A percentile compares a stretch with the other conserved stretches of the same genome.
Conservation (phyloP, 2,113 vertebrate species). For the Choloepus hoffmanni region DNA sequence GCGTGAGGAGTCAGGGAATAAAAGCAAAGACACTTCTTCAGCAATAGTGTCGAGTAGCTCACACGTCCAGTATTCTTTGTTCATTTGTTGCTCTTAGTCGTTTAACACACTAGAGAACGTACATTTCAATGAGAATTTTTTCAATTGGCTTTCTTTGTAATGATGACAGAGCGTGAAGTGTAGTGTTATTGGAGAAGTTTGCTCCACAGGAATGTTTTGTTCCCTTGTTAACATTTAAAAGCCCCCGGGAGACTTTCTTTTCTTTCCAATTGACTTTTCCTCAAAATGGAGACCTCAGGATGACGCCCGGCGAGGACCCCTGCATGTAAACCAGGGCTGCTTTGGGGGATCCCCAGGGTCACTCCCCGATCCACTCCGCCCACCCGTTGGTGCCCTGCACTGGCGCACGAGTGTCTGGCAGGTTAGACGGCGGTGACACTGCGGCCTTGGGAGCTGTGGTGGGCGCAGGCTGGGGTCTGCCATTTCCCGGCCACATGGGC, state of each 20-base stretch:
- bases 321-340: too few species aligned
- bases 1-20: rapidly evolving
- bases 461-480: too few species aligned
- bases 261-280: neutral
- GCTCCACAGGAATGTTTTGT: too few species aligned
- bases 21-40: neutral
- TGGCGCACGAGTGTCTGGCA: too few species aligned
- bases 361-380: too few species aligned
- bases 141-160: neutral
- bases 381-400: too few species aligned
- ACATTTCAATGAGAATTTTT: neutral
- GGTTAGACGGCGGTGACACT: too few species aligned
- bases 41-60: rapidly evolving
- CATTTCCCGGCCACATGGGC: too few species aligned
- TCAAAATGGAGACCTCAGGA: neutral
- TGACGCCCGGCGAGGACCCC: too few species aligned
- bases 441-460: too few species aligned
- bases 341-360: too few species aligned
- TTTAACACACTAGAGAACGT: neutral
- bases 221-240: too few species aligned
- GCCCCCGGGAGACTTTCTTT: neutral
- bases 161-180: neutral
- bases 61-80: rapidly evolving
- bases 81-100: neutral
- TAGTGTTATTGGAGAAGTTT: neutral